Conservation (phyloP, 2,797 vertebrate species). For the Pseudomugil gertrudae region DNA sequence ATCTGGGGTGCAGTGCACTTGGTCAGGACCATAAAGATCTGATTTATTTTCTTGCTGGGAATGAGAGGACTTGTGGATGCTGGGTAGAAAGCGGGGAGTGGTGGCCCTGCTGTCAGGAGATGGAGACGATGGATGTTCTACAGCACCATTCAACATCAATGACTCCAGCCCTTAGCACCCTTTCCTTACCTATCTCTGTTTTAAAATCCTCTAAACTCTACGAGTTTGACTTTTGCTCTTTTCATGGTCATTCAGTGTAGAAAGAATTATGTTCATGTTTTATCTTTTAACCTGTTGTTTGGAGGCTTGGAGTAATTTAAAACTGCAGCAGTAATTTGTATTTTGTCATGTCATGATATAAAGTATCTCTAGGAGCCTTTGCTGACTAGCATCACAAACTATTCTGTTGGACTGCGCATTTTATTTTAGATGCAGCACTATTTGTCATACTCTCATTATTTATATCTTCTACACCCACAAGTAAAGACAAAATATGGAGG, state of each 20-base stretch:
- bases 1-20: constrained; percentile 73
- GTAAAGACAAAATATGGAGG: constrained; percentile 26
- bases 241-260: constrained; percentile 42
- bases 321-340: constrained; percentile 32
- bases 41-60: constrained; percentile 81
- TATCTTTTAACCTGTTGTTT: constrained; percentile 27
- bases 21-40: constrained; percentile 79
- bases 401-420: constrained; percentile 2
- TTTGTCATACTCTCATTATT: constrained; percentile 39
- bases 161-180: constrained; percentile 41
- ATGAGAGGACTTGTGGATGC: constrained; percentile 72
- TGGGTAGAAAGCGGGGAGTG: constrained; percentile 56
- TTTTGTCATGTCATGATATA: constrained; percentile 48
- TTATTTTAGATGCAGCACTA: constrained; percentile 14
- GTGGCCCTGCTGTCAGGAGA: constrained; percentile 74
- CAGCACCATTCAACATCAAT: constrained; percentile 44
- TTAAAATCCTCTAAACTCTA: constrained; percentile 16
- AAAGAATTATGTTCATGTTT: constrained; percentile 14
- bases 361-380: constrained; percentile 17
- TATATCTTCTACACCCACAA: constrained; percentile 20
- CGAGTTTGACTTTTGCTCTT: constrained; percentile 24
- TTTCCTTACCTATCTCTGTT: constrained; percentile 18
- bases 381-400: constrained; percentile 26
- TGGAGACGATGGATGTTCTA: constrained; percentile 74
- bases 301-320: constrained; percentile 36